Evolutionary conservation across 2,113 vertebrate species (phyloP), one percentile per base, ranked within the genome.

Genomic region (Centropristis striata): DNA sequence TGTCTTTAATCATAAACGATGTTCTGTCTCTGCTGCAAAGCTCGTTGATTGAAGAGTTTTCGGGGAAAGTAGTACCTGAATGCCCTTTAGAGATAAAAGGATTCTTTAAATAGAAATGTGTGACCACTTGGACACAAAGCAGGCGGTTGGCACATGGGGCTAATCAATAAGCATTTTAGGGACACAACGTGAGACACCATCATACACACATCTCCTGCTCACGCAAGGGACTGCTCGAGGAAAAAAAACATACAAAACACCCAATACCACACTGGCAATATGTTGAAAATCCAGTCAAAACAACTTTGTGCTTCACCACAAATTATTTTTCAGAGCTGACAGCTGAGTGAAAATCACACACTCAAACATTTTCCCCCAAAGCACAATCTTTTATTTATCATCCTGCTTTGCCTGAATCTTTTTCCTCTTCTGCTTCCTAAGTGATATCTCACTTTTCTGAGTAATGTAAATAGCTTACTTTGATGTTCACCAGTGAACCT

Each of bases 1-100:
- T 58, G 57, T 70, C n/a, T 42, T 66, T 78, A 80, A 76, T 77
- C 55, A 58, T 3, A 80, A 80, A 54, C 10, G 7, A 71, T 66
- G 32, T 32, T 57, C n/a, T 21, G 53, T 8, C 68, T 57, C 27
- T 59, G 32, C 57, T 21, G 63, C 15, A 57, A 2, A 28, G 20
- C 39, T 64, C 1, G 0, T 9, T 2, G 12, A 58, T 64, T 36
- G 32, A 59, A 49, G 10, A 64, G 18, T 59, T 49, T 65, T 42
- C 66, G 9, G 67, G 53, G 11, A 47, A 65, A 64, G 44, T n/a
- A 0, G 66, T 12, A n/a, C 36, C 16, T 32, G 28, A 54, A 71
- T 80, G 81, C 73, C 79, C 81, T 88, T 89, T 80, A 37, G n/a
- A 78, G 84, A 88, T 88, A 49, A 90, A 90, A 87, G 84, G 47